Percentiles rank a stretch among this genome's conserved stretches.
phyloP scores from a whole-genome alignment of 1,140 invertebrate genomes.

The Magallana gigas region DNA sequence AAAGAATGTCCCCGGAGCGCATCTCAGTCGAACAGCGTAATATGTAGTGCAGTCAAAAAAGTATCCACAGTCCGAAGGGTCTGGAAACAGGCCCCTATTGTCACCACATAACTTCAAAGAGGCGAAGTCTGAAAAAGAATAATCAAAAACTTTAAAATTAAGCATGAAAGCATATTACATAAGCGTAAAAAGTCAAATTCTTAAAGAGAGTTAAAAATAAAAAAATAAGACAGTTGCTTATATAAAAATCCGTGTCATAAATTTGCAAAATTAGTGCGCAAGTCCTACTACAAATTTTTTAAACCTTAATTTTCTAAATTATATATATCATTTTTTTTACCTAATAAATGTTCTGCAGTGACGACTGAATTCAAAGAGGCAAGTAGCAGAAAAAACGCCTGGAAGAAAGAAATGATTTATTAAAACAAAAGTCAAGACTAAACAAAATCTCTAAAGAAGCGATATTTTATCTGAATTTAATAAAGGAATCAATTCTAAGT shows the following conservation, averaged over 20 bases:
- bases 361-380: not conserved
- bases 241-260: too few relatives aligned
- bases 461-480: not conserved
- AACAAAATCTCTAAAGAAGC: not conserved
- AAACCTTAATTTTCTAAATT: too few relatives aligned
- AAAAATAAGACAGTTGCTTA: too few relatives aligned
- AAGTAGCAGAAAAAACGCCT: constrained; percentile 2
- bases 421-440: not conserved
- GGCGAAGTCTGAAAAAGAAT: not conserved
- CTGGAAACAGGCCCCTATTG: not conserved
- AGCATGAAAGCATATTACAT: too few relatives aligned
- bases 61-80: constrained; percentile 30
- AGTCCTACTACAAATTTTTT: too few relatives aligned
- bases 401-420: not conserved
- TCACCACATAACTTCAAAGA: not conserved
- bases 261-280: too few relatives aligned
- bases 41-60: not conserved
- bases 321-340: not conserved
- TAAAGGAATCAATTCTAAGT: not conserved
- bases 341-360: constrained; percentile 28
- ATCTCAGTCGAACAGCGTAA: not conserved
- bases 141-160: too few relatives aligned
- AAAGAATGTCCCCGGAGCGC: constrained; percentile 28
- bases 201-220: too few relatives aligned
- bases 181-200: too few relatives aligned